Evolutionary conservation across 2,113 vertebrate species (phyloP), one percentile per base, ranked within the genome.

Genomic region (Pedetes capensis): DNA sequence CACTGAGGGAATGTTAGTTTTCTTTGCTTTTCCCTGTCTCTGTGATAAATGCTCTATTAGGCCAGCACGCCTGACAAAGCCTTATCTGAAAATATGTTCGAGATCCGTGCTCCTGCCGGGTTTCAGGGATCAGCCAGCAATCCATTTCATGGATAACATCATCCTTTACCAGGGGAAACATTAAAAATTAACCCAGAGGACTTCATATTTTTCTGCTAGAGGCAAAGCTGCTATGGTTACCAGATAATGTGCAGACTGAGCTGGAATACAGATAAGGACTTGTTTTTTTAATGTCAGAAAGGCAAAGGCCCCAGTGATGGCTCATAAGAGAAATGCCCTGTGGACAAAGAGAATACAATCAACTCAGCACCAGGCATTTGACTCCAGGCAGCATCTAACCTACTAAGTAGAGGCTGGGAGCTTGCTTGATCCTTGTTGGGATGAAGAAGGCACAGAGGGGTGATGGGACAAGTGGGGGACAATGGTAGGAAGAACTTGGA

Each of bases 181-280:
- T 97, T 97, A 96, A 97, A 97, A 97, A 97, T 98, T 97, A 98
- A 97, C 96, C 97, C 96, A 97, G 96, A 97, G 94, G 92, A 97
- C 96, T 97, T 97, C 95, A 95, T 97, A 96, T 91, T 96, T 97
- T 97, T 97, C 83, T 95, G 94, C 97, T 95, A 87, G 96, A 93
- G 96, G 95, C 95, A 94, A 97, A 97, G 96, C 96, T 98, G 96
- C 97, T 96, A 96, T 97, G 96, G 97, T 97, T 97, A 96, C 96
- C 89, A 96, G 97, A 97, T 97, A 96, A 96, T 64, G 72, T 64
- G 74, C 85, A 53, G 88, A 94, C 79, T 39, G 84, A 87, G 78
- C 89, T 96, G 39, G 94, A 97, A 96, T 95, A 96, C 95, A 96
- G 95, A 95, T 83, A 96, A 97, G 91, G 47, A 82, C 1, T 72